A percentile compares a stretch with the other conserved stretches of the same genome.
Evolutionary conservation across 2,113 vertebrate genomes (phyloP).

Genomic region (Camelus bactrianus): DNA sequence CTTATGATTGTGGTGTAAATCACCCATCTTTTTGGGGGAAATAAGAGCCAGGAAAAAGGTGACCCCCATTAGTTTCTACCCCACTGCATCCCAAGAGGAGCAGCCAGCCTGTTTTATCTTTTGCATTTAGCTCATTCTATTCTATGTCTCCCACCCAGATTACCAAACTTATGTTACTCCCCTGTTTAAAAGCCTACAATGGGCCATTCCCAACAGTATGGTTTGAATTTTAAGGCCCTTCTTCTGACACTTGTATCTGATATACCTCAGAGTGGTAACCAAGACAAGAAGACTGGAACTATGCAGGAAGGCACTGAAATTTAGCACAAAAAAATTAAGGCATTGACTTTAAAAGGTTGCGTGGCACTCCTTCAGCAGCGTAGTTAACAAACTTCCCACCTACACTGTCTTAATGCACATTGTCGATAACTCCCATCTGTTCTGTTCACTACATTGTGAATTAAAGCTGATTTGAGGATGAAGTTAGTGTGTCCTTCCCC

Average conservation of each 20-base stretch:
- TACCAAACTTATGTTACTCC: neutral
- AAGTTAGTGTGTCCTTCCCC: neutral
- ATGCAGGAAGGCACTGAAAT: neutral
- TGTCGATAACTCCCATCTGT: neutral
- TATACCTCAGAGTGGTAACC: neutral
- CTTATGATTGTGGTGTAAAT: neutral
- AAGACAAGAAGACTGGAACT: neutral
- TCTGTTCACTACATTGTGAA: neutral
- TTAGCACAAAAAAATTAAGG: neutral
- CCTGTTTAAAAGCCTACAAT: neutral
- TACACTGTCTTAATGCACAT: neutral
- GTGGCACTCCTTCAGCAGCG: neutral
- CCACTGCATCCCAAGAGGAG: neutral
- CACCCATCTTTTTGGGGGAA: neutral
- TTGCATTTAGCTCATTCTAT: neutral
- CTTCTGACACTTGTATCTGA: conserved; percentile 12
- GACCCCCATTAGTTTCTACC: neutral
- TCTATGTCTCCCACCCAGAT: neutral
- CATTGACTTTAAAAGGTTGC: neutral
- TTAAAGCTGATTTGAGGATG: conserved; percentile 16
- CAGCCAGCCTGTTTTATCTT: neutral
- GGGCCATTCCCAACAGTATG: neutral
- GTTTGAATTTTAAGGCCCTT: neutral
- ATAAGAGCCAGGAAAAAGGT: neutral
- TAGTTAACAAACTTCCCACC: neutral